These are phyloP conservation scores for Clytia hemisphaerica DNA, from an alignment of 30 jellyfish, hydroid and myxozoan species.

Conservation along the genomic window DNA sequence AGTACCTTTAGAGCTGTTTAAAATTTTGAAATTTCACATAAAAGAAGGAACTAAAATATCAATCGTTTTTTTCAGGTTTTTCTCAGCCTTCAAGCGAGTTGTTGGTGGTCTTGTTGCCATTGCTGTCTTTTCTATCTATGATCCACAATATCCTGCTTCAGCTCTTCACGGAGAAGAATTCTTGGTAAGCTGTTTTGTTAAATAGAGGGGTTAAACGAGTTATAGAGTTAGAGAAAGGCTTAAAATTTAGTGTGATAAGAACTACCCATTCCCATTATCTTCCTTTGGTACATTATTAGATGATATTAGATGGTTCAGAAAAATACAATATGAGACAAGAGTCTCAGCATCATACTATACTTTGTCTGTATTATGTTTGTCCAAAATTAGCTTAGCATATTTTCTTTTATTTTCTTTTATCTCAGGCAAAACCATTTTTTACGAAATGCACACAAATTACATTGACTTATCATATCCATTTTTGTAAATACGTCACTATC, in stretches of 20 bases:
- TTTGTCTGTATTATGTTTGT: neutral
- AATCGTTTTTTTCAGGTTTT: conserved; percentile 23
- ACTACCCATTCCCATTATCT: neutral
- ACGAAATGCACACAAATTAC: conserved; percentile 43
- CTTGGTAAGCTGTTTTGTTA: conserved; percentile 32
- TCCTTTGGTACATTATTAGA: neutral
- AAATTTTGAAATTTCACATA: neutral
- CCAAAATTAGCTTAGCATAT: neutral
- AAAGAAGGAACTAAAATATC: neutral
- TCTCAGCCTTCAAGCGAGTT: conserved; percentile 47
- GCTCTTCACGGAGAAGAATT: conserved; percentile 29
- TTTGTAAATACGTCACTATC: conserved; percentile 61
- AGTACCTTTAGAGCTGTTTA: too few relatives aligned
- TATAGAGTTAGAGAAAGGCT: too few relatives aligned
- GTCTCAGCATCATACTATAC: too few relatives aligned
- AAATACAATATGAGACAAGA: neutral
- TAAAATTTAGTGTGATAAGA: too few relatives aligned
- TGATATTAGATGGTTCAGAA: neutral
- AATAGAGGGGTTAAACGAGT: too few relatives aligned
- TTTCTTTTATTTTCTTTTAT: neutral
- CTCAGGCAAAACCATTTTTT: conserved; percentile 53
- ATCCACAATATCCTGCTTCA: conserved; percentile 43
- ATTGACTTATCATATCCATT: conserved; percentile 70
- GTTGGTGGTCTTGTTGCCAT: conserved; percentile 53
- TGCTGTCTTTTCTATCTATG: conserved; percentile 28